Evolutionary conservation across 2,113 vertebrate species (phyloP).

Genomic region (Pseudonaja textilis): DNA sequence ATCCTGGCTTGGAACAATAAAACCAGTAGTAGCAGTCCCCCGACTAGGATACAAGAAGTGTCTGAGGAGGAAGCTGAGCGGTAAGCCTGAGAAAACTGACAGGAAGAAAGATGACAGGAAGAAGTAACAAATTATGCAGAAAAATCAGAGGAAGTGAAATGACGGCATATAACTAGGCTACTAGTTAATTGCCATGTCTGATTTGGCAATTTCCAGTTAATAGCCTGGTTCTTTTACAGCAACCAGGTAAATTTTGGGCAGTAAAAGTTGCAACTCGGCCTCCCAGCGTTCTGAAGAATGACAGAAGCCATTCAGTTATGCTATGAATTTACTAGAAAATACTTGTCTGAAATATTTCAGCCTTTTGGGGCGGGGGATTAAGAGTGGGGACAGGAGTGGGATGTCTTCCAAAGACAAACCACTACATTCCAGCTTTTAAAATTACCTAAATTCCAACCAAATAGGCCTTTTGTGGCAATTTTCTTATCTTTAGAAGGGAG

Average conservation of each 20-base stretch:
- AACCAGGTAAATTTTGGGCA: not conserved
- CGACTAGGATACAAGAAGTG: conserved; percentile 75
- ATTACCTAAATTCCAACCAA: not conserved
- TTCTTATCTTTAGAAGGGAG: not conserved
- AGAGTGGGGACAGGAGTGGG: not conserved
- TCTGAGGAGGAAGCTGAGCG: conserved; percentile 93
- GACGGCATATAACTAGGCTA: not conserved
- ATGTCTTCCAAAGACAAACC: not conserved
- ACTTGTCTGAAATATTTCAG: not conserved
- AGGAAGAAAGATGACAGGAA: fast-evolving
- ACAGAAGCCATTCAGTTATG: not conserved
- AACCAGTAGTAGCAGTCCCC: not conserved
- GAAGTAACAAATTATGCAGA: not conserved
- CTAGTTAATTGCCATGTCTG: not conserved
- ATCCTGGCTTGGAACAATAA: conserved; percentile 54
- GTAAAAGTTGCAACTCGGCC: not conserved
- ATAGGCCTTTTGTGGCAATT: not conserved
- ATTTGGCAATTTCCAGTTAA: conserved; percentile 1
- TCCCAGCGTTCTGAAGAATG: not conserved
- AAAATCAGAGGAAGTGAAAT: not conserved
- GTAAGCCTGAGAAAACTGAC: conserved; percentile 60
- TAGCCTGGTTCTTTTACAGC: not conserved
- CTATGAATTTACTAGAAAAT: not conserved
- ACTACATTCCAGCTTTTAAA: not conserved
- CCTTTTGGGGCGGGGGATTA: not conserved